Conservation (phyloP, 2,888 invertebrate genomes). For the Alsophila aescularia region DNA sequence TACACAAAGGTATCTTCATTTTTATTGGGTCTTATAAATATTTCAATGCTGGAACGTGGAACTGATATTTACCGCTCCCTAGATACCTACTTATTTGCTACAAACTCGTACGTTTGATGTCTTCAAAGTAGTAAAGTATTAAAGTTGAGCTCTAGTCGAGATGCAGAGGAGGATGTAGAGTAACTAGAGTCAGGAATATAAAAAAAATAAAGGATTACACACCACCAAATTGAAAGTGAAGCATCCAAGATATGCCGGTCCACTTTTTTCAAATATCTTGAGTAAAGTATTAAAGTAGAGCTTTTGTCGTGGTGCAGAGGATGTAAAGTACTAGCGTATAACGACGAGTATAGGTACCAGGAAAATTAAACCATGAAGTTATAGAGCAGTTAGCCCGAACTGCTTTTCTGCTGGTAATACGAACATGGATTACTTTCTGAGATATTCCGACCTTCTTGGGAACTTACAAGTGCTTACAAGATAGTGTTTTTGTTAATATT, state of each 20-base stretch:
- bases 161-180: too few relatives aligned
- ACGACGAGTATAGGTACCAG: not conserved
- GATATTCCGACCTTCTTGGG: conserved; percentile 1
- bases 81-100: not conserved
- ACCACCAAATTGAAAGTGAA: too few relatives aligned
- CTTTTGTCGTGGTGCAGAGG: not conserved
- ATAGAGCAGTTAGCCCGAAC: not conserved
- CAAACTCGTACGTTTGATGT: too few relatives aligned
- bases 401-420: not conserved
- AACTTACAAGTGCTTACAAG: not conserved
- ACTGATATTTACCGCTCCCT: not conserved
- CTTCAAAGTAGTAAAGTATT: too few relatives aligned
- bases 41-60: not conserved
- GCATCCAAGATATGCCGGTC: too few relatives aligned
- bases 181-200: too few relatives aligned
- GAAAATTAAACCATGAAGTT: conserved; percentile 8
- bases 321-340: too few relatives aligned
- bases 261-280: too few relatives aligned
- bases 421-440: not conserved
- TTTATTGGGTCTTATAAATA: not conserved
- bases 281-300: not conserved
- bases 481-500: too few relatives aligned
- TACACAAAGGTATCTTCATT: not conserved
- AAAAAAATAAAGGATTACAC: too few relatives aligned
- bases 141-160: too few relatives aligned